Percentiles rank a stretch among this genome's conserved stretches.
phyloP scores from a whole-genome alignment of 2,888 invertebrate species.

The Priocnemis perturbator region DNA sequence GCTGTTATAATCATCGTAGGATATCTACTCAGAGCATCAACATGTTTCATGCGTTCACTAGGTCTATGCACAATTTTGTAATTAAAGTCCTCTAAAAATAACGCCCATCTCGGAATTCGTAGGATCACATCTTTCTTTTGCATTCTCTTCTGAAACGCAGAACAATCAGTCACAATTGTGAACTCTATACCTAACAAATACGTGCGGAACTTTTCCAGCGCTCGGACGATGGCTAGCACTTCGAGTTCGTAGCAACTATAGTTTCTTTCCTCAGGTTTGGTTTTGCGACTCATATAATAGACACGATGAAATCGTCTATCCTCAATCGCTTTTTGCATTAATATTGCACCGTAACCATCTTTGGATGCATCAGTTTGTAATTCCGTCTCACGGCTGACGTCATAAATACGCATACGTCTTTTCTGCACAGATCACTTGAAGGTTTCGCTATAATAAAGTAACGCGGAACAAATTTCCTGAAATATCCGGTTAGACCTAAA shows the following conservation, averaged over 20 bases:
- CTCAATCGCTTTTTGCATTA: background rate
- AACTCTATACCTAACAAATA: slow-evolving; percentile 12
- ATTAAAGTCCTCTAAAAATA: slow-evolving; percentile 1
- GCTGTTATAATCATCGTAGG: background rate
- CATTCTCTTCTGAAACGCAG: background rate
- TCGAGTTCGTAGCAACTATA: slow-evolving; percentile 5
- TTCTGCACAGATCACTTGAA: background rate
- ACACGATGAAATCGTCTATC: background rate
- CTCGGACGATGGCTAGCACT: slow-evolving; percentile 1
- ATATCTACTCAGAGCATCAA: background rate
- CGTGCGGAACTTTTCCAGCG: slow-evolving; percentile 4
- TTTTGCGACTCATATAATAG: slow-evolving; percentile 1
- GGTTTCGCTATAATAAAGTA: background rate
- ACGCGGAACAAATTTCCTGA: background rate
- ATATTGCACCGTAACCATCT: background rate
- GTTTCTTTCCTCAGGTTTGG: background rate
- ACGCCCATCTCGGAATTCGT: background rate
- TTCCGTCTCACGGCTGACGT: background rate
- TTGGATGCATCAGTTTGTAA: background rate
- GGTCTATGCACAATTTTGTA: slow-evolving; percentile 1
- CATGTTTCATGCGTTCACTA: slow-evolving; percentile 1
- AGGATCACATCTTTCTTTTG: background rate
- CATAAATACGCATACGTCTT: background rate
- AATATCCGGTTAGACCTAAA: slow-evolving; percentile 1
- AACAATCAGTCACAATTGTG: slow-evolving; percentile 12